Evolutionary conservation across 1,140 invertebrate genomes (phyloP).

Genomic region (Reticulitermes speratus): DNA sequence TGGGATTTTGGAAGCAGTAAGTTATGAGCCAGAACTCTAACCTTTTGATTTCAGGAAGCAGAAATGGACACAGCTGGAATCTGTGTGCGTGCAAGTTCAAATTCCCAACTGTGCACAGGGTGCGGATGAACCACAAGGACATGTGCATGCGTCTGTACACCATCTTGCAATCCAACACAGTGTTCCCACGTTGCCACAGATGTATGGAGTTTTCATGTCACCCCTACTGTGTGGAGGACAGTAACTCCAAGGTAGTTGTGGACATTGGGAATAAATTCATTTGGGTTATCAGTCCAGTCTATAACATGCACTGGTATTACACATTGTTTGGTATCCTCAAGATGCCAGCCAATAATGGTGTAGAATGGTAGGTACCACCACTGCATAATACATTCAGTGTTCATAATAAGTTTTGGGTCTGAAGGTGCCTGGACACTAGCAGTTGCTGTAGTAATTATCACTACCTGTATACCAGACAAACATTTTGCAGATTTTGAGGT

Average conservation of each 20-base stretch:
- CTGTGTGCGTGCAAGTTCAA: slow-evolving; percentile 49
- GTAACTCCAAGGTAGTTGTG: slow-evolving; percentile 50
- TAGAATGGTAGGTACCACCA: background rate
- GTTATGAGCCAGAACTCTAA: slow-evolving; percentile 1
- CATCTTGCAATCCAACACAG: slow-evolving; percentile 46
- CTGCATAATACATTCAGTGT: background rate
- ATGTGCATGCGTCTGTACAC: slow-evolving; percentile 51
- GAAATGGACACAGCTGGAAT: slow-evolving; percentile 50
- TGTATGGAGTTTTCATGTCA: slow-evolving; percentile 52
- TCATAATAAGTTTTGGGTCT: too few relatives aligned
- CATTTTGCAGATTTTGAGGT: too few relatives aligned
- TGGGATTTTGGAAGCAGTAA: too few relatives aligned
- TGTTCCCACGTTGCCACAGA: slow-evolving; percentile 49
- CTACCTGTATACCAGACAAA: too few relatives aligned
- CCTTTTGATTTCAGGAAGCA: slow-evolving; percentile 23
- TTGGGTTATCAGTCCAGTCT: slow-evolving; percentile 50
- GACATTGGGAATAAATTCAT: slow-evolving; percentile 55
- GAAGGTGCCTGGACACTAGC: too few relatives aligned
- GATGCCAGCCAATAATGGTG: background rate
- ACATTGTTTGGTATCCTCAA: slow-evolving; percentile 52
- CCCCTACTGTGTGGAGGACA: slow-evolving; percentile 49
- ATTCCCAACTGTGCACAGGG: slow-evolving; percentile 48
- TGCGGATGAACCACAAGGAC: slow-evolving; percentile 50
- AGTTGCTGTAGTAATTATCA: too few relatives aligned
- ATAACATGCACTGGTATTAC: slow-evolving; percentile 47